Evolutionary conservation across 1,140 invertebrate species (phyloP).

Genomic region (Calliphora vicina): DNA sequence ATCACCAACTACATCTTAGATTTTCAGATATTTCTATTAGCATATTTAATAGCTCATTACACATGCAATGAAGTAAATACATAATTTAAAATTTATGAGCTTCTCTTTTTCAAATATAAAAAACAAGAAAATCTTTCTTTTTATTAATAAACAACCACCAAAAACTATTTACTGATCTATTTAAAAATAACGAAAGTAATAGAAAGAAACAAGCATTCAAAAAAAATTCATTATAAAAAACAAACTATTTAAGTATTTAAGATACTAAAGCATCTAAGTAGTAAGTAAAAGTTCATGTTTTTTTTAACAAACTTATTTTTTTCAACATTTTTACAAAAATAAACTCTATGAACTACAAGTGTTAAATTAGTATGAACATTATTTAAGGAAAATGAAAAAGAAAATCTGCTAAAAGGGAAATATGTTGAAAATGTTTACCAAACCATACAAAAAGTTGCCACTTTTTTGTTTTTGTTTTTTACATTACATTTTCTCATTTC

Average conservation of each 20-base stretch:
- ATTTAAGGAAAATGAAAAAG: background rate
- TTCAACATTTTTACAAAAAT: background rate
- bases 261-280: background rate
- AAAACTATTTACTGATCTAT: background rate
- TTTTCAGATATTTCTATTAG: constrained; percentile 11
- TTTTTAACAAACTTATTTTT: background rate
- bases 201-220: background rate
- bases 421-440: background rate
- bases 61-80: background rate
- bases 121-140: too few relatives aligned
- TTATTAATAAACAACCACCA: too few relatives aligned
- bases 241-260: background rate
- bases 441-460: background rate
- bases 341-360: background rate
- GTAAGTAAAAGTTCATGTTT: background rate
- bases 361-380: background rate
- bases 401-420: background rate
- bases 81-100: background rate
- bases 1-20: too few relatives aligned
- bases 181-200: background rate
- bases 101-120: too few relatives aligned
- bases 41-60: background rate
- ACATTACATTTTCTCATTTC: background rate
- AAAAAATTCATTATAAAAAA: background rate
- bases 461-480: background rate